Conservation (phyloP, 2,797 vertebrate genomes). For the Pantherophis alleghaniensis region DNA sequence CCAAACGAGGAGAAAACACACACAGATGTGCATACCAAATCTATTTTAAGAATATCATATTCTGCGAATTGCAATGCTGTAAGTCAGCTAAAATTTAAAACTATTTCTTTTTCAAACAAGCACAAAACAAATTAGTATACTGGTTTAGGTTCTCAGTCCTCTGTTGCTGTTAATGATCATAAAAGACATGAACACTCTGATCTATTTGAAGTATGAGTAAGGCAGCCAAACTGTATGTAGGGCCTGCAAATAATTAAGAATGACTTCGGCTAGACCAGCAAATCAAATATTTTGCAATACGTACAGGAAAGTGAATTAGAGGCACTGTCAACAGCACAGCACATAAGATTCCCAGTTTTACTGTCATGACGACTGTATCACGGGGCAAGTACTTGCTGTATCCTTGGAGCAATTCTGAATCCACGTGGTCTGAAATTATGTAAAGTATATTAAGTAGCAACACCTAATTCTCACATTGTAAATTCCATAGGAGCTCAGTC, state of each 20-base stretch:
- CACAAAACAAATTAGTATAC: slow-evolving; percentile 69
- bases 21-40: slow-evolving; percentile 41
- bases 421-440: slow-evolving; percentile 78
- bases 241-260: slow-evolving; percentile 71
- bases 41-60: slow-evolving; percentile 63
- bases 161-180: slow-evolving; percentile 65
- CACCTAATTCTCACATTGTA: neutral
- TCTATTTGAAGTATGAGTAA: slow-evolving; percentile 71
- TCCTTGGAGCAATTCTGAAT: slow-evolving; percentile 83
- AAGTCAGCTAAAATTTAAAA: slow-evolving; percentile 65
- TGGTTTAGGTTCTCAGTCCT: slow-evolving; percentile 60
- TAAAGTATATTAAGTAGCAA: neutral
- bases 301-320: slow-evolving; percentile 94
- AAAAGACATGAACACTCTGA: slow-evolving; percentile 69
- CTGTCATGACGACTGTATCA: slow-evolving; percentile 81
- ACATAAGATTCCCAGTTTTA: slow-evolving; percentile 84
- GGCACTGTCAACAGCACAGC: slow-evolving; percentile 90
- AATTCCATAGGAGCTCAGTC: neutral
- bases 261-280: slow-evolving; percentile 41
- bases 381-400: slow-evolving; percentile 81
- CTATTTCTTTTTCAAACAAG: slow-evolving; percentile 34
- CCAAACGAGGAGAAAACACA: slow-evolving; percentile 48
- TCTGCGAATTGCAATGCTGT: slow-evolving; percentile 67
- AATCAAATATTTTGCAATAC: slow-evolving; percentile 60
- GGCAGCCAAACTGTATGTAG: slow-evolving; percentile 60